Percentiles rank a stretch among this genome's conserved stretches.
Conservation (phyloP, 2,797 vertebrate species). For the Alosa sapidissima region DNA sequence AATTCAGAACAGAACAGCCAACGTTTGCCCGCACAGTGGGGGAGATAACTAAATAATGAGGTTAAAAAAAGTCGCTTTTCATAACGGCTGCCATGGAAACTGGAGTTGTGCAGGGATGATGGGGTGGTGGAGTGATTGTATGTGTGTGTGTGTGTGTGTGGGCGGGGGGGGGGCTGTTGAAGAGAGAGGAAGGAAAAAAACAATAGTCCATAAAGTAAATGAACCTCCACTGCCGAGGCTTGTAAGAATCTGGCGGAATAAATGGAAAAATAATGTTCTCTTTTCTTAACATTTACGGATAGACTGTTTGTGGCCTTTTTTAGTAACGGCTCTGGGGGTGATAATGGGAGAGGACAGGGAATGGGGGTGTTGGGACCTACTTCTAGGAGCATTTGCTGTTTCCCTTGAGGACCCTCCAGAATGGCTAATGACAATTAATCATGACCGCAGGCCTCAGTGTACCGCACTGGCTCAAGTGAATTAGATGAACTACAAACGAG, state of each 20-base stretch:
- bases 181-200: constrained; percentile 9
- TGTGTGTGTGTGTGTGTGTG: constrained; percentile 4
- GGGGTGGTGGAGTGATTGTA: background rate
- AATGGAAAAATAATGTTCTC: constrained; percentile 26
- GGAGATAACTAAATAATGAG: constrained; percentile 50
- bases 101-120: constrained; percentile 24
- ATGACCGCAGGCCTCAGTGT: constrained; percentile 1
- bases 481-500: background rate
- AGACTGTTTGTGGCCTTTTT: background rate
- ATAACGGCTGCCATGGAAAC: constrained; percentile 60
- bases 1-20: constrained; percentile 3
- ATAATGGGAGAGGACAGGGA: constrained; percentile 22
- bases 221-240: constrained; percentile 39
- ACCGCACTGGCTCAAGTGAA: background rate
- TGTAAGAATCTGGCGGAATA: constrained; percentile 23
- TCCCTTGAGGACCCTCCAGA: constrained; percentile 24
- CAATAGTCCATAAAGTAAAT: constrained; percentile 52
- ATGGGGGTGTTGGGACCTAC: constrained; percentile 14
- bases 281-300: constrained; percentile 34
- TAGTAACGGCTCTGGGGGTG: background rate
- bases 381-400: constrained; percentile 3
- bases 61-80: constrained; percentile 49
- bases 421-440: constrained; percentile 26
- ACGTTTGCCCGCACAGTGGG: constrained; percentile 30
- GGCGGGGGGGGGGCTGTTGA: background rate